A percentile compares a stretch with the other conserved stretches of the same genome.
These are phyloP conservation scores for Theocolax elegans DNA, from an alignment of 1,140 invertebrate genomes.

Conservation along the genomic window DNA sequence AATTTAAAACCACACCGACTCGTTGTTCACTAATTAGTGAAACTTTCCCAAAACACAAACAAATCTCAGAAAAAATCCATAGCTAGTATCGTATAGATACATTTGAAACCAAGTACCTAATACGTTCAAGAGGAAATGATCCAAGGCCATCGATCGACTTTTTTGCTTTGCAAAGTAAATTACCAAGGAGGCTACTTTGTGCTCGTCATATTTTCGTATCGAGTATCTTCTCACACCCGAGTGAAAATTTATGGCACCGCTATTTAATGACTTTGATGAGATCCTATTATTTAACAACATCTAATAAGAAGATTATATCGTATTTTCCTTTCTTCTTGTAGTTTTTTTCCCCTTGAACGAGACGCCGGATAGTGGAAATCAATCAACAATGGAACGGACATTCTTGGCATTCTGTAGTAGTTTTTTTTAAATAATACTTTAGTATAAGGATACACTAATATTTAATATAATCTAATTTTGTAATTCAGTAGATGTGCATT, in stretches of 20 bases:
- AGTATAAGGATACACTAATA: too few relatives aligned
- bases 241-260: constrained; percentile 8
- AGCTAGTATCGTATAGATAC: too few relatives aligned
- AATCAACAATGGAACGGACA: constrained; percentile 8
- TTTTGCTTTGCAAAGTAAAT: constrained; percentile 5
- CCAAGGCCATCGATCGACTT: constrained; percentile 19
- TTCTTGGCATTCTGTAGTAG: too few relatives aligned
- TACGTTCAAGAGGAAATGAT: constrained; percentile 5
- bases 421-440: too few relatives aligned
- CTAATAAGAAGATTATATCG: background rate
- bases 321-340: background rate
- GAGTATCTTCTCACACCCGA: constrained; percentile 1
- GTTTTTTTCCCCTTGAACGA: background rate
- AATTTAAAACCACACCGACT: too few relatives aligned
- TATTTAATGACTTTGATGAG: background rate
- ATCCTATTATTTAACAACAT: constrained; percentile 18
- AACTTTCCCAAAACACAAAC: too few relatives aligned
- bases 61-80: too few relatives aligned
- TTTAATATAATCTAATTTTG: too few relatives aligned
- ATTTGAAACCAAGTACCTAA: too few relatives aligned
- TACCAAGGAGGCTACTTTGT: background rate
- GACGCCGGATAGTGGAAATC: constrained; percentile 3
- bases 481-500: too few relatives aligned
- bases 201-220: constrained; percentile 23
- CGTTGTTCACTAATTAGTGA: too few relatives aligned